A percentile compares a stretch with the other conserved stretches of the same genome.
phyloP scores from a whole-genome alignment of 2,797 vertebrate genomes.

The Momotus momota region DNA sequence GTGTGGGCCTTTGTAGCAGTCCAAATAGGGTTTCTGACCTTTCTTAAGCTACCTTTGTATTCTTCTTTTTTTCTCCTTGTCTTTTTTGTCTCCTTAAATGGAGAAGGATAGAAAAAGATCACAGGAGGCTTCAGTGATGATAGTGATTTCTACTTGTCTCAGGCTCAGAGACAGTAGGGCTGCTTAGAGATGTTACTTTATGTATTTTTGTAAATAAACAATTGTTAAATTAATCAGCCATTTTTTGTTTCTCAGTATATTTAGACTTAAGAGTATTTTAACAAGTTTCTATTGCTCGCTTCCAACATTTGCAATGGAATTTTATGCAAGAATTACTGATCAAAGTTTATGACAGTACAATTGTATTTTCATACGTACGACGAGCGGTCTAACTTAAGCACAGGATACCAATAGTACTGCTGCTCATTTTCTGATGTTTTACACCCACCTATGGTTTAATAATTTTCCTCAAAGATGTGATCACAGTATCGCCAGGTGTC shows the following conservation, averaged over 20 bases:
- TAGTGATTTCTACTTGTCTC: background rate
- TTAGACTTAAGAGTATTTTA: background rate
- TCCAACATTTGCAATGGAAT: background rate
- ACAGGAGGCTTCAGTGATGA: background rate
- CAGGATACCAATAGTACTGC: background rate
- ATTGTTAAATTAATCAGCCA: background rate
- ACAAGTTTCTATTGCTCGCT: background rate
- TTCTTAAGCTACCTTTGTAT: background rate
- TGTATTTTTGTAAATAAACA: background rate
- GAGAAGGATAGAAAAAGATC: background rate
- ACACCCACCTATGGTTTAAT: background rate
- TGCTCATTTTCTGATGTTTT: background rate
- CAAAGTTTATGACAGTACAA: background rate
- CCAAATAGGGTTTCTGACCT: constrained; percentile 49
- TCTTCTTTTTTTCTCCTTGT: background rate
- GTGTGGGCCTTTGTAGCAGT: background rate
- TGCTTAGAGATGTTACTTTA: background rate
- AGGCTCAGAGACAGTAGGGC: background rate
- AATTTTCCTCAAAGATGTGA: background rate
- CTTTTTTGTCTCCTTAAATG: background rate
- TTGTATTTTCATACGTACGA: background rate
- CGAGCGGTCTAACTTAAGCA: background rate
- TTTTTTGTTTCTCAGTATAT: background rate
- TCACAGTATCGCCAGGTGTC: background rate
- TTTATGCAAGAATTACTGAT: background rate